A percentile compares a stretch with the other conserved stretches of the same genome.
These are phyloP conservation scores for Zenarchopterus dispar DNA, from an alignment of 2,797 vertebrate genomes.

Conservation along the genomic window DNA sequence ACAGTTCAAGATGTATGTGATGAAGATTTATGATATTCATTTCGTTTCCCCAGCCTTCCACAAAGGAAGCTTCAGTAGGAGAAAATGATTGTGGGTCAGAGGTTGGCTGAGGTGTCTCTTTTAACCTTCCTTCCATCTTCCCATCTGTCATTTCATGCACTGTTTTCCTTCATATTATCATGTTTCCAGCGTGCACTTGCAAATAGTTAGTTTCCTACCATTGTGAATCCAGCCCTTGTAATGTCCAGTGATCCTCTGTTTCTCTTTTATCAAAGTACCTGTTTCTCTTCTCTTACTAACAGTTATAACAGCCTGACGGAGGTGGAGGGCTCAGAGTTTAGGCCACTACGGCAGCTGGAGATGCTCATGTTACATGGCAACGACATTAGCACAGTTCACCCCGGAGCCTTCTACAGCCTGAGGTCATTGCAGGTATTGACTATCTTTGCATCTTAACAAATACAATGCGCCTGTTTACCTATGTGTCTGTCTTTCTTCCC, in stretches of 20 bases:
- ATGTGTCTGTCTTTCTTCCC: too few relatives aligned
- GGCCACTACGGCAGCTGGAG: conserved; percentile 80
- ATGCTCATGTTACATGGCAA: conserved; percentile 88
- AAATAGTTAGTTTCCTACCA: conserved; percentile 3
- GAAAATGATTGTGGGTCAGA: conserved; percentile 23
- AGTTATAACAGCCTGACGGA: conserved; percentile 85
- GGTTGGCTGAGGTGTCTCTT: conserved; percentile 24
- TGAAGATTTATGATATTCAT: neutral
- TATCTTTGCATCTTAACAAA: neutral
- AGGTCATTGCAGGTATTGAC: conserved; percentile 82
- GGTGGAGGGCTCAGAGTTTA: conserved; percentile 79
- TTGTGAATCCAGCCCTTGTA: neutral
- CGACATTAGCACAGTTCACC: conserved; percentile 76
- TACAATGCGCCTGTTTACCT: too few relatives aligned
- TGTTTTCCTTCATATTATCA: conserved; percentile 9
- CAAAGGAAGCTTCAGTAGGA: conserved; percentile 3
- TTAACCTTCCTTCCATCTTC: conserved; percentile 11
- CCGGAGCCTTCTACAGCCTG: conserved; percentile 82
- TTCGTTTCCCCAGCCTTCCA: conserved; percentile 1
- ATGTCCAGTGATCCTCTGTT: neutral
- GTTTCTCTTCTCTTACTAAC: conserved; percentile 47
- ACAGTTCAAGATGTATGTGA: neutral
- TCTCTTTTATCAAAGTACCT: conserved; percentile 9
- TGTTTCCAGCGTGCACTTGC: neutral
- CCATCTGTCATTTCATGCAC: conserved; percentile 23